These are phyloP conservation scores for Clusia tigrina DNA, from an alignment of 2,888 invertebrate species.

Conservation along the genomic window DNA sequence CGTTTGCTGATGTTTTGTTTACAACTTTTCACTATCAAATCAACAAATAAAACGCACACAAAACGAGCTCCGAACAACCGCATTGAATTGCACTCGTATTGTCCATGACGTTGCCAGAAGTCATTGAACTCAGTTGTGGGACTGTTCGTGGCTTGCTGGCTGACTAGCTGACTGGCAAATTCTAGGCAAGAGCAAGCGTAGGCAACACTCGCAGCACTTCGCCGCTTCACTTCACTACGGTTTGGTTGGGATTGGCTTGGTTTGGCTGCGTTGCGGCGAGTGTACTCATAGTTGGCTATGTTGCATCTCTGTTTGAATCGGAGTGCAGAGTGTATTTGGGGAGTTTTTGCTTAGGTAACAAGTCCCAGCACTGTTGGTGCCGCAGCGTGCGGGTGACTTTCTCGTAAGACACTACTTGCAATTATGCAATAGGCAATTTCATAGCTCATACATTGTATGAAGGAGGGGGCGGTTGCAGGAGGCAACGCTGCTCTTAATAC, in stretches of 20 bases:
- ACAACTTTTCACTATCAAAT: constrained; percentile 44
- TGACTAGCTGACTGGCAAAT: constrained; percentile 29
- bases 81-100: constrained; percentile 36
- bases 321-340: too few species aligned
- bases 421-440: too few species aligned
- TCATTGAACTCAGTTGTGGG: constrained; percentile 61
- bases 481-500: too few species aligned
- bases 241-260: neutral
- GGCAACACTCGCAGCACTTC: too few species aligned
- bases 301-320: neutral
- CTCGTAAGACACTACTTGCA: too few species aligned
- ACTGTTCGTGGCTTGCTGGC: too few species aligned
- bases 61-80: constrained; percentile 30
- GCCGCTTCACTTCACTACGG: neutral
- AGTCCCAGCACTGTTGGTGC: too few species aligned
- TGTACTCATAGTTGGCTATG: neutral
- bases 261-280: neutral
- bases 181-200: constrained; percentile 24
- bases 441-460: too few species aligned
- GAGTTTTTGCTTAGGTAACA: too few species aligned
- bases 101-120: constrained; percentile 57
- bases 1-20: constrained; percentile 47
- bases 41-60: constrained; percentile 23
- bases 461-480: too few species aligned
- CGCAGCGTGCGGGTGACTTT: too few species aligned